Base-by-base conservation (phyloP, 2,888 invertebrate genomes). In the Listrodromus nycthemerus region DNA sequence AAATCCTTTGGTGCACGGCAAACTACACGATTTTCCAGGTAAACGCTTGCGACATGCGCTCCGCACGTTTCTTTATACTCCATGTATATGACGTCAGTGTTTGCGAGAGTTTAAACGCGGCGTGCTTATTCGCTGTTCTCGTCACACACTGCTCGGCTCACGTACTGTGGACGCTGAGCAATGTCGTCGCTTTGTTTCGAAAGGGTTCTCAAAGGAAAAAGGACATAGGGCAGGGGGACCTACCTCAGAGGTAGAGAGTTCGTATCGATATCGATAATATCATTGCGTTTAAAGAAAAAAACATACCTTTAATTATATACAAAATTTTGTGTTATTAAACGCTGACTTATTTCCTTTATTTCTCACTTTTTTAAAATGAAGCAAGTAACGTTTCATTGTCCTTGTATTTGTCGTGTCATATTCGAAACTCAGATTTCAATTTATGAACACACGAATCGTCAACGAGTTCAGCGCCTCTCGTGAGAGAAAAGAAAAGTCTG, bases 21-120 rank as follows among this genome's bases (percentile, higher is more conserved):
- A 86, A 79, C 86, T 87, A 81, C 83, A 84, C 85, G 84, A 87
- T 87, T 87, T 87, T 86, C 77, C 86, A 77, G 83, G 86, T 84
- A 86, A 87, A 86, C 80, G 86, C 86, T 82, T 69, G 74, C 45
- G 65, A 65, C 71, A 58, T 69, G 61, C 69, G 70, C 78, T 66
- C 78, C 67, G 75, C 84, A 71, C 73, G 74, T 69, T 77, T 81
- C 74, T 78, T 74, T 70, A 84, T 45, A 74, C 21, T 41, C 70
- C 37, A 58, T 70, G 74, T 70, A 74, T 24, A 71, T 63, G 65
- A 55, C 73, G 71, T 65, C 65, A 41, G 45, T 73, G 19, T 74
- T 21, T 55, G 52, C 70, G 61, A 70, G 65, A 45, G 52, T 71
- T 65, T 67, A 55, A 81, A 78, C 80, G 65, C 50, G 65, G 69